These are phyloP conservation scores for Xenopus tropicalis DNA, from an alignment of 2,113 vertebrate genomes.

Conservation along the genomic window DNA sequence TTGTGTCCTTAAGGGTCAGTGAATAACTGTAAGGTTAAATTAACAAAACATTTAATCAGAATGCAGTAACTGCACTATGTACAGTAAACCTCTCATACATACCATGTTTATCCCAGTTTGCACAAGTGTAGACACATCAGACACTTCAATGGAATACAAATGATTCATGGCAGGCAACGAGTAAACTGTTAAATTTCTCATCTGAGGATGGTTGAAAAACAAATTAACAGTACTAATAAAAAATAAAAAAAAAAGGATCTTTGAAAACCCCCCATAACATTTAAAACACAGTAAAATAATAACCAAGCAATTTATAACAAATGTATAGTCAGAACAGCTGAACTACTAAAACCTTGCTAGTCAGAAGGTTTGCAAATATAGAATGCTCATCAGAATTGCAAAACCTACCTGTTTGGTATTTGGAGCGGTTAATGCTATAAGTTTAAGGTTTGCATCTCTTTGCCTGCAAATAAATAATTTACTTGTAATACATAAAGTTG, in stretches of 20 bases:
- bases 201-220: slow-evolving; percentile 56
- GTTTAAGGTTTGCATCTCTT: slow-evolving; percentile 76
- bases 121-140: slow-evolving; percentile 74
- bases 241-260: no score
- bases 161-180: slow-evolving; percentile 76
- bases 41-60: no score
- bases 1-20: no score
- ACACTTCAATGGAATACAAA: slow-evolving; percentile 85
- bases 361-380: no score
- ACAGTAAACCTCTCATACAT: slow-evolving; percentile 44
- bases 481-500: neutral
- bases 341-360: no score
- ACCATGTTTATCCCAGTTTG: slow-evolving; percentile 83
- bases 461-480: slow-evolving; percentile 64
- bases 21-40: no score
- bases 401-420: slow-evolving; percentile 66
- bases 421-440: slow-evolving; percentile 75
- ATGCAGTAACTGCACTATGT: no score
- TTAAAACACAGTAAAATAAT: no score
- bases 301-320: no score
- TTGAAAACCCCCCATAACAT: no score
- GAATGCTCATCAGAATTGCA: neutral
- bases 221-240: neutral
- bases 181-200: slow-evolving; percentile 77
- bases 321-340: no score